phyloP scores from a whole-genome alignment of 64 coral and sea anemone species.

The Montipora efflorescens region DNA sequence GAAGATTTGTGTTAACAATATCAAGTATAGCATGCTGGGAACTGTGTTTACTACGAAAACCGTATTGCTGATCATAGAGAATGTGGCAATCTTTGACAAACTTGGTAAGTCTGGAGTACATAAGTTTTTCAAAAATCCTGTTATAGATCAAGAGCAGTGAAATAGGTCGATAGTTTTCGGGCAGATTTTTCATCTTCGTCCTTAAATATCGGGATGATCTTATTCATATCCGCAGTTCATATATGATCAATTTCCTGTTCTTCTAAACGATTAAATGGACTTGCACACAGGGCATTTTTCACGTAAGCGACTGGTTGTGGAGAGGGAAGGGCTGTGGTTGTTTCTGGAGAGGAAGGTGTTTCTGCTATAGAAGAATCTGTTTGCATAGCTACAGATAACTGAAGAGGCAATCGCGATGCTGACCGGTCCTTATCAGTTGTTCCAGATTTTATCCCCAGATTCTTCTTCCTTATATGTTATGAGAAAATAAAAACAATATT shows the following conservation, averaged over 20 bases:
- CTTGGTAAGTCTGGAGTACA: too few relatives aligned
- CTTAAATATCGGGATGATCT: too few relatives aligned
- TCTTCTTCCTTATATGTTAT: constrained; percentile 1
- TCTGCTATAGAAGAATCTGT: neutral
- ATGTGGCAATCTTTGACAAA: too few relatives aligned
- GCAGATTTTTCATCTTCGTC: too few relatives aligned
- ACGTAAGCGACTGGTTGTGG: neutral
- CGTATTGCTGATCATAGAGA: too few relatives aligned
- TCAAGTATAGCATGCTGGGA: too few relatives aligned
- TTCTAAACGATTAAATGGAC: neutral
- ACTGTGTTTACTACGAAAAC: too few relatives aligned
- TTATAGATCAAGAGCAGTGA: neutral
- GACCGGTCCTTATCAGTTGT: neutral
- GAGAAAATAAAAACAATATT: neutral
- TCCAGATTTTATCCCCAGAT: neutral
- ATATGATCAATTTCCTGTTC: neutral
- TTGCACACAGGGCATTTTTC: neutral
- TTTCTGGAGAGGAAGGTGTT: neutral
- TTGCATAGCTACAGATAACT: neutral
- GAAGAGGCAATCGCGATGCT: neutral
- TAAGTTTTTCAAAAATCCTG: too few relatives aligned
- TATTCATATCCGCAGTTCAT: too few relatives aligned
- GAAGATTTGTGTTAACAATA: too few relatives aligned
- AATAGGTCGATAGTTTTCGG: too few relatives aligned
- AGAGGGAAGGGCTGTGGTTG: neutral